phyloP scores from a whole-genome alignment of 2,797 vertebrate genomes.

The Crenuchus spilurus region DNA sequence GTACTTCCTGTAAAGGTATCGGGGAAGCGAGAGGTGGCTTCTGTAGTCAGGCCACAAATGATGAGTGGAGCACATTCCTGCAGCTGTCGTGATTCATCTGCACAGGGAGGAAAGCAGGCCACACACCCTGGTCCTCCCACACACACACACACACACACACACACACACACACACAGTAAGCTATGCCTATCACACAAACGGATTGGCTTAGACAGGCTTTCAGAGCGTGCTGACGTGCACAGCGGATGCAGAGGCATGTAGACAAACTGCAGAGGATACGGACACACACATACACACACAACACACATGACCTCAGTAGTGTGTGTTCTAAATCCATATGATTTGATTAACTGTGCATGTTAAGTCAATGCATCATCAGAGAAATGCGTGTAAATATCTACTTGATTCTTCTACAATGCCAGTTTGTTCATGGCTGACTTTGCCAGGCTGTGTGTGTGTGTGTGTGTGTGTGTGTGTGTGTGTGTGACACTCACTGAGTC shows the following conservation, averaged over 20 bases:
- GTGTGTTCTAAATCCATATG: neutral
- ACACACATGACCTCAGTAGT: constrained; percentile 28
- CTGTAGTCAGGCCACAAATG: constrained; percentile 55
- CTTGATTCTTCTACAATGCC: constrained; percentile 30
- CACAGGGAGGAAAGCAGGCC: constrained; percentile 64
- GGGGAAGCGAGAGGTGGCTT: constrained; percentile 54
- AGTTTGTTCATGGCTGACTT: constrained; percentile 27
- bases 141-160: neutral
- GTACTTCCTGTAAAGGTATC: constrained; percentile 67
- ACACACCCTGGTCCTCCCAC: constrained; percentile 50
- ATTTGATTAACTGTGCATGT: neutral
- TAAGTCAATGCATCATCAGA: constrained; percentile 2
- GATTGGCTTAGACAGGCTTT: constrained; percentile 59
- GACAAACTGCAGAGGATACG: too few species aligned
- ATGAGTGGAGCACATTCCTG: constrained; percentile 68
- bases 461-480: constrained; percentile 31
- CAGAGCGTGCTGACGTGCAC: constrained; percentile 61
- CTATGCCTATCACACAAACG: constrained; percentile 61
- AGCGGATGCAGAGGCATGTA: constrained; percentile 14
- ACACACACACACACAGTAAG: constrained; percentile 41
- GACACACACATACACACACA: neutral
- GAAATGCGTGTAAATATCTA: constrained; percentile 27
- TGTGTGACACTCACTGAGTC: constrained; percentile 65
- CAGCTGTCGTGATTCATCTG: constrained; percentile 77
- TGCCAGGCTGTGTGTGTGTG: constrained; percentile 33